Conservation (phyloP, 2,888 invertebrate genomes). For the Lochmaea crataegi region DNA sequence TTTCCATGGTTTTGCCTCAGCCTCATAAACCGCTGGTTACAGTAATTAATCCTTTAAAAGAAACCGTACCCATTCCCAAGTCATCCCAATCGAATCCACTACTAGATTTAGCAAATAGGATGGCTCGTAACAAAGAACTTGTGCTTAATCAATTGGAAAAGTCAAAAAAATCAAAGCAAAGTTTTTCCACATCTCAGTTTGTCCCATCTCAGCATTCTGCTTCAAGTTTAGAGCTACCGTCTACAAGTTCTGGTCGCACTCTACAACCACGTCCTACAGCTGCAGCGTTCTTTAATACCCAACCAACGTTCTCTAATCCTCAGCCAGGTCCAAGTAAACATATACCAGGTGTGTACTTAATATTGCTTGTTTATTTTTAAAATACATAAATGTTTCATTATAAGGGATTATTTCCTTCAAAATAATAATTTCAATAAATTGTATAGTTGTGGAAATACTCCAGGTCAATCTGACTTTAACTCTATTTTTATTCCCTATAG, state of each 20-base stretch:
- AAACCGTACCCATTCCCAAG: background rate
- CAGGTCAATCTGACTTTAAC: too few relatives aligned
- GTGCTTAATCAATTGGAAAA: background rate
- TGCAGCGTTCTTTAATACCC: background rate
- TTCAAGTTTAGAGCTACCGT: background rate
- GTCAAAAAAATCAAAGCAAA: background rate
- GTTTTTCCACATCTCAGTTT: background rate
- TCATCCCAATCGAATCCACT: background rate
- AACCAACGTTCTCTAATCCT: background rate
- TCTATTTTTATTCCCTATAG: too few relatives aligned
- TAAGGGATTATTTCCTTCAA: too few relatives aligned
- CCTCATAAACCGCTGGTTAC: background rate
- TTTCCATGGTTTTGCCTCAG: background rate
- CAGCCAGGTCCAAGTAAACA: background rate
- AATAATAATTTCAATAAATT: too few relatives aligned
- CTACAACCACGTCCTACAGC: background rate
- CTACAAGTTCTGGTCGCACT: background rate
- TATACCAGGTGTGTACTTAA: constrained; percentile 6
- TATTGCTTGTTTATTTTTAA: background rate
- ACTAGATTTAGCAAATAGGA: constrained; percentile 14
- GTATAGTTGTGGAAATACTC: too few relatives aligned
- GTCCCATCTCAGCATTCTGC: background rate
- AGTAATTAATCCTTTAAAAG: background rate
- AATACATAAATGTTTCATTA: too few relatives aligned
- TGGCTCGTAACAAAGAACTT: constrained; percentile 11